Evolutionary conservation across 2,113 vertebrate genomes (phyloP).

Genomic region (Symphodus melops): DNA sequence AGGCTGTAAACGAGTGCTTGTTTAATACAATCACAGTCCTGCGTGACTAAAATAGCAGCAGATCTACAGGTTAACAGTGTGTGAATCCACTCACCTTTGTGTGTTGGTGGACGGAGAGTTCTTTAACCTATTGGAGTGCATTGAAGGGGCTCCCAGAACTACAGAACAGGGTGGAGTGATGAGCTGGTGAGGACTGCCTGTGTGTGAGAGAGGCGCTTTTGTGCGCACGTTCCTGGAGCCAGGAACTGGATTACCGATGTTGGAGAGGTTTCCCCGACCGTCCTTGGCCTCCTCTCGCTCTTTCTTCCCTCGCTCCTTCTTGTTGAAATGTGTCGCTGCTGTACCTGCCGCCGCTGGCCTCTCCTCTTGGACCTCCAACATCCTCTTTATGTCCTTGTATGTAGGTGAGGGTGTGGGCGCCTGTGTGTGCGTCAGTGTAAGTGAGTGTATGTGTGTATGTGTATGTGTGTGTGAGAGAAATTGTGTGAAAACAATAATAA

Average conservation of each 20-base stretch:
- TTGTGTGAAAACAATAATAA: conserved; percentile 70
- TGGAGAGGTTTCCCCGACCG: conserved; percentile 74
- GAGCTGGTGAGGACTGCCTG: conserved; percentile 80
- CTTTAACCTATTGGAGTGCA: conserved; percentile 82
- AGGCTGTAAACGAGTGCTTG: background rate
- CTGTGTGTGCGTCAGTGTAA: conserved; percentile 31
- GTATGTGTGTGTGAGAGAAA: conserved; percentile 15
- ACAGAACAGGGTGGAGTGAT: conserved; percentile 82
- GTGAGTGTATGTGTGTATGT: conserved; percentile 28
- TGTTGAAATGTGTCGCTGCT: conserved; percentile 81
- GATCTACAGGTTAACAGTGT: background rate
- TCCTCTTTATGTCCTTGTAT: conserved; percentile 77
- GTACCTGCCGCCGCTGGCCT: conserved; percentile 82
- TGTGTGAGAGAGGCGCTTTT: conserved; percentile 75
- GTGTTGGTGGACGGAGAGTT: conserved; percentile 84
- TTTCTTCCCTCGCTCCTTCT: conserved; percentile 82
- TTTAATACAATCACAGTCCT: too few species aligned
- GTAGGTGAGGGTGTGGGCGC: conserved; percentile 40
- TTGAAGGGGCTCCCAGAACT: conserved; percentile 81
- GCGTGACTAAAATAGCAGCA: background rate
- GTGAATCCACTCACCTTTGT: conserved; percentile 73
- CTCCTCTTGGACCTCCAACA: conserved; percentile 85
- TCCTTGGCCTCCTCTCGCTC: conserved; percentile 81
- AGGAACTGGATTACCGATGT: conserved; percentile 73
- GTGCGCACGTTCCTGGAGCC: conserved; percentile 76